Conservation (phyloP, 2,797 vertebrate species). For the Brachymystax lenok region DNA sequence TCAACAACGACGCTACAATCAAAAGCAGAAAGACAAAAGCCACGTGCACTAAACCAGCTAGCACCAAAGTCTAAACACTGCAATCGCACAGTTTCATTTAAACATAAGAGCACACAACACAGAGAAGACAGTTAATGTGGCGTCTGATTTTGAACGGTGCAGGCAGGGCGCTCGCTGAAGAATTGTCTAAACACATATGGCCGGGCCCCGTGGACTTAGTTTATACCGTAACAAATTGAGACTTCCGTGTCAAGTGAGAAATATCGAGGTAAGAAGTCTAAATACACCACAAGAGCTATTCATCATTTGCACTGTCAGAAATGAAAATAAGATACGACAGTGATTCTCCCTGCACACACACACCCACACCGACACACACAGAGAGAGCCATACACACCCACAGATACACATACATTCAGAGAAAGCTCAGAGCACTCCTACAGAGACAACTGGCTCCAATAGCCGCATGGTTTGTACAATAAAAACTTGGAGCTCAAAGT, state of each 20-base stretch:
- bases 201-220: constrained; percentile 65
- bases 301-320: constrained; percentile 77
- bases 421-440: constrained; percentile 22
- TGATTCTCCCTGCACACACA: constrained; percentile 68
- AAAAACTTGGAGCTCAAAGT: constrained; percentile 44
- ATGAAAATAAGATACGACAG: constrained; percentile 79
- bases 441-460: constrained; percentile 53
- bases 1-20: constrained; percentile 59
- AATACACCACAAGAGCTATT: constrained; percentile 74
- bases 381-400: constrained; percentile 20
- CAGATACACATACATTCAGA: constrained; percentile 20
- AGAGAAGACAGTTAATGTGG: constrained; percentile 61
- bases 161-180: constrained; percentile 58
- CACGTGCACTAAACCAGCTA: constrained; percentile 58
- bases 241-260: constrained; percentile 76
- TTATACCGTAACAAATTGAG: constrained; percentile 73
- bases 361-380: not conserved
- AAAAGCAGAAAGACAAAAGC: constrained; percentile 45
- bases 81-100: constrained; percentile 75
- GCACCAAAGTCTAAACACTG: constrained; percentile 66
- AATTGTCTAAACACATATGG: constrained; percentile 75
- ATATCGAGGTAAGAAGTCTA: constrained; percentile 75
- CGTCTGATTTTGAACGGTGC: constrained; percentile 62
- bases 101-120: constrained; percentile 61
- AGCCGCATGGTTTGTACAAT: not conserved